Base-by-base conservation (phyloP, 2,113 vertebrate genomes). In the Bolborhynchus lineola region DNA sequence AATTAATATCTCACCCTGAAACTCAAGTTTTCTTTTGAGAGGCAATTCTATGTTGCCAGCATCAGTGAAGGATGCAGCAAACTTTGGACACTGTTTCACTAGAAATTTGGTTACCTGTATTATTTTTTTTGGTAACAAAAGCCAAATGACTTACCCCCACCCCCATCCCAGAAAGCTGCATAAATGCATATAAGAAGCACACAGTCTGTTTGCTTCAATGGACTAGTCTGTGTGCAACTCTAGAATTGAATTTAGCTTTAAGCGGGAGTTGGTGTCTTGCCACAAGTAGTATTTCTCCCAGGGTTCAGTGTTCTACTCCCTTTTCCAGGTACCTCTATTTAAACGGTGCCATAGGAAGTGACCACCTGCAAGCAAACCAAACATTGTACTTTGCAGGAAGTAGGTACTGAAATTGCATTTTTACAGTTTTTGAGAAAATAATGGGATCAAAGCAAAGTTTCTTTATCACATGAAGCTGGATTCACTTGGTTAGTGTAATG, bases 381-480 rank as follows among this genome's bases (percentile, higher is more conserved):
- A 69, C 15, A 6, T 42, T 60, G 7, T 25, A 68, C 44, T 90
- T 77, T 12, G 3, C 69, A 50, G 18, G 35, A 90, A n/a, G 42
- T 33, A 84, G 37, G 71, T 85, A 93, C 95, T 94, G 96, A 97
- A 97, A 92, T 94, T 96, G 93, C 97, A 97, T 97, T 91, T 95
- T 97, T 96, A 96, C 83, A 46, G 31, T 53, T 93, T 94, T 94
- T 85, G 50, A 72, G 77, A 93, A 87, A 94, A 91, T 84, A 91
- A 92, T 21, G 39, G 86, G 85, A 96, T 90, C 57, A 79, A 96
- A 97, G 90, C 87, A 95, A 95, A 49, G 93, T 81, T 42, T 67
- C 23, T 91, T 94, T 92, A 97, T 85, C 72, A 95, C 55, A 84
- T 16, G 80, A 96, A 88, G 60, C 70, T 85, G 81, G 70, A 94